Conservation (phyloP, 1,140 invertebrate species). For the Sycophaga agraensis region DNA sequence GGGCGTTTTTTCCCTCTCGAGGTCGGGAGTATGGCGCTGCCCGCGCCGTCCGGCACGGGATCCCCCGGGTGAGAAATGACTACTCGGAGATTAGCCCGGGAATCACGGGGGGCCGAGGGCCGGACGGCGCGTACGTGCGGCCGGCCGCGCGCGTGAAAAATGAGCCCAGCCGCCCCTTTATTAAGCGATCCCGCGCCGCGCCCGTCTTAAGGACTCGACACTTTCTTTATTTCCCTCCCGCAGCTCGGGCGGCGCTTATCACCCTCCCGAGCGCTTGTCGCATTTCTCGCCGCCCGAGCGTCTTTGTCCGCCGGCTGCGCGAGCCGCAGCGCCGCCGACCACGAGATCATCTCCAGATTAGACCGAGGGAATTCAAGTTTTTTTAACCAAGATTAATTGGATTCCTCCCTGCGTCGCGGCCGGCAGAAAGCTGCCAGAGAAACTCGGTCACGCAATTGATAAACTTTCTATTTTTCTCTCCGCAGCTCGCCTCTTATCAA, state of each 20-base stretch:
- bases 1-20: background rate
- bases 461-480: no score
- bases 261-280: background rate
- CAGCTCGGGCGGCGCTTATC: background rate
- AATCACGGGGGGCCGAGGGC: constrained; percentile 4
- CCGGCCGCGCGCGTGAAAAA: constrained; percentile 16
- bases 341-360: constrained; percentile 4
- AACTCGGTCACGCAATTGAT: background rate
- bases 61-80: constrained; percentile 28
- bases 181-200: constrained; percentile 20
- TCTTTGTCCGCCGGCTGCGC: background rate
- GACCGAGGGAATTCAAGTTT: background rate
- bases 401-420: background rate
- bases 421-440: background rate
- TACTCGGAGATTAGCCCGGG: constrained; percentile 28
- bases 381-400: constrained; percentile 17
- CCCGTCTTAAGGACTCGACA: constrained; percentile 18
- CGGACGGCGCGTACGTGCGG: background rate
- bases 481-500: no score
- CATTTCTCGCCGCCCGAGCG: constrained; percentile 5
- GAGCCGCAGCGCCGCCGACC: no score
- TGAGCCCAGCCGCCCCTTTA: constrained; percentile 21
- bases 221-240: background rate
- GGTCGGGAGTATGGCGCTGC: background rate
- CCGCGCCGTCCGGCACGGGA: background rate